Percentiles rank a stretch among this genome's conserved stretches.
These are phyloP conservation scores for Mizuhopecten yessoensis DNA, from an alignment of 1,140 invertebrate species.

Conservation along the genomic window DNA sequence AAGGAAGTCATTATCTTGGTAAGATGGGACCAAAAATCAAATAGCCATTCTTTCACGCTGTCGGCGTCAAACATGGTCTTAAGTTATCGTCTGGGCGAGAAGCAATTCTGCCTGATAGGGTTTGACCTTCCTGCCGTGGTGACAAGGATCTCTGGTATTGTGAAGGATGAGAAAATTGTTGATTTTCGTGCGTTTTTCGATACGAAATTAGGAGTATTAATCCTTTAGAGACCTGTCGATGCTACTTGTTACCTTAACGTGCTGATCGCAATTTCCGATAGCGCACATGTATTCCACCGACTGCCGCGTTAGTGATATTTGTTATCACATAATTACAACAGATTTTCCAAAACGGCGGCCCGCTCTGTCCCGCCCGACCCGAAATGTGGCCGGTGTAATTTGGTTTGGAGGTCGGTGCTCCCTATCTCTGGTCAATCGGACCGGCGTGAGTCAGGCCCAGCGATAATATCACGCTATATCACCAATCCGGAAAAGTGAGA, in stretches of 20 bases:
- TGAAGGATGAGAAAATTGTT: slow-evolving; percentile 38
- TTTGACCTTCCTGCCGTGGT: slow-evolving; percentile 24
- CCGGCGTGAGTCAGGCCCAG: slow-evolving; percentile 2
- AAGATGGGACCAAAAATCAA: slow-evolving; percentile 4
- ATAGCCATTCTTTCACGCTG: slow-evolving; percentile 32
- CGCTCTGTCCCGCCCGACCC: slow-evolving; percentile 25
- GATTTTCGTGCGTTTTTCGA: slow-evolving; percentile 38
- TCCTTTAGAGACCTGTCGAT: slow-evolving; percentile 32
- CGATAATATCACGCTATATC: slow-evolving; percentile 27
- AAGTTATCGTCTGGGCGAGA: slow-evolving; percentile 37
- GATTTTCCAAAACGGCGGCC: slow-evolving; percentile 36
- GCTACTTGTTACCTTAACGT: slow-evolving; percentile 38
- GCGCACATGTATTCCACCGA: slow-evolving; percentile 18
- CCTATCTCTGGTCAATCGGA: slow-evolving; percentile 37
- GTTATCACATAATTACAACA: slow-evolving; percentile 35
- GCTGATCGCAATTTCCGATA: slow-evolving; percentile 11
- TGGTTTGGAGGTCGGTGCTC: slow-evolving; percentile 30
- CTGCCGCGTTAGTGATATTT: slow-evolving; percentile 37
- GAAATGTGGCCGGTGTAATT: slow-evolving; percentile 24
- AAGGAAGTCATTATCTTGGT: neutral
- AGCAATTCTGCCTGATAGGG: slow-evolving; percentile 31
- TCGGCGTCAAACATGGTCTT: slow-evolving; percentile 9
- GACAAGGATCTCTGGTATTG: neutral
- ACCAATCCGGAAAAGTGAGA: slow-evolving; percentile 37
- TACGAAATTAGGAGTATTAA: slow-evolving; percentile 35